Conservation (phyloP, 2,797 vertebrate species). For the Poecile montanus region DNA sequence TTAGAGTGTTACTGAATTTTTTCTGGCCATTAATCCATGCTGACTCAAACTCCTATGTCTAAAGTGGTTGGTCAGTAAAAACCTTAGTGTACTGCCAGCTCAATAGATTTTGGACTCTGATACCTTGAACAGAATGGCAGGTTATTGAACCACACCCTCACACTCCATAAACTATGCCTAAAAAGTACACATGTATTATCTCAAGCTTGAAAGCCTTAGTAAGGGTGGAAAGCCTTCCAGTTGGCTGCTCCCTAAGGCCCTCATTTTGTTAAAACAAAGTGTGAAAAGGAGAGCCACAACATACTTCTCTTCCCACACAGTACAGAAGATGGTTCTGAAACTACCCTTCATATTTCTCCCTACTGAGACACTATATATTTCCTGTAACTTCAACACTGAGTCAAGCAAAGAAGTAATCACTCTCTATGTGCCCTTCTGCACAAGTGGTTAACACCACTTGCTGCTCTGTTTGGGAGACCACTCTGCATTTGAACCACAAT, state of each 20-base stretch:
- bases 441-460: not conserved
- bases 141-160: not conserved
- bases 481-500: not conserved
- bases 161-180: not conserved
- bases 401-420: not conserved
- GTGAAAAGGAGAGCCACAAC: not conserved
- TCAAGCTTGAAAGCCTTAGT: not conserved
- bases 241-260: not conserved
- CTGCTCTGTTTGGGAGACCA: not conserved
- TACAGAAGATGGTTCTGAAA: not conserved
- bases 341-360: not conserved
- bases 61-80: not conserved
- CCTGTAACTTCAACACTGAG: not conserved
- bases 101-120: not conserved
- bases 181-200: not conserved
- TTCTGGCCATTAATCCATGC: not conserved
- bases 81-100: not conserved
- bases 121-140: not conserved
- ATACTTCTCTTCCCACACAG: not conserved
- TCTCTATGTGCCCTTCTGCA: not conserved
- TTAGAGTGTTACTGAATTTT: conserved; percentile 2
- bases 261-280: not conserved
- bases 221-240: not conserved
- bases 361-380: not conserved
- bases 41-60: not conserved